These are phyloP conservation scores for Embiotoca jacksoni DNA, from an alignment of 2,113 vertebrate species.

Conservation along the genomic window DNA sequence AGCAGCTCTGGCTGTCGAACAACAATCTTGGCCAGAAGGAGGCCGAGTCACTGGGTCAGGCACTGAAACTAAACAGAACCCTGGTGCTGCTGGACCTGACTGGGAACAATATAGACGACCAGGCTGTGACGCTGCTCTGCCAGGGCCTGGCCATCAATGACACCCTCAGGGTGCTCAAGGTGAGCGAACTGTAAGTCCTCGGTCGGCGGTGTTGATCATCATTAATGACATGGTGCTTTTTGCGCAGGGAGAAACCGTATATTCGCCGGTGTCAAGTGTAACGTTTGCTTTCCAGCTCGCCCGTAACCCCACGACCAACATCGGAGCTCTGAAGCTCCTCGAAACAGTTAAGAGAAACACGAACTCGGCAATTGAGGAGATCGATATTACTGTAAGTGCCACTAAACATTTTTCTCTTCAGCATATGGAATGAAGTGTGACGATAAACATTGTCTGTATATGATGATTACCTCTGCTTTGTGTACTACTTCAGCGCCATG, in stretches of 20 bases:
- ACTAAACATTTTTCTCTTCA: neutral
- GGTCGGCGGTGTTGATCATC: too few relatives aligned
- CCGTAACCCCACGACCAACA: conserved; percentile 78
- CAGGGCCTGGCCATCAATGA: conserved; percentile 83
- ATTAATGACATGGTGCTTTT: too few relatives aligned
- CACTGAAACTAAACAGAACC: conserved; percentile 80
- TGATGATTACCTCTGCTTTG: neutral
- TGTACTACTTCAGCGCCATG: neutral
- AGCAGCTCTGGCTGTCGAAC: conserved; percentile 80
- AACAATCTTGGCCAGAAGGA: conserved; percentile 83
- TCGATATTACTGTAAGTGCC: conserved; percentile 85
- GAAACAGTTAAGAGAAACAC: conserved; percentile 76
- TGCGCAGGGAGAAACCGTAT: too few relatives aligned
- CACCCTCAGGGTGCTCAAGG: conserved; percentile 82
- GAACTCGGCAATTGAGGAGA: conserved; percentile 81
- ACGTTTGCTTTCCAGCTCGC: conserved; percentile 69
- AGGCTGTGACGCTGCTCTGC: conserved; percentile 79
- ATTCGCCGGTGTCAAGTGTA: too few relatives aligned
- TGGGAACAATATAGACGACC: conserved; percentile 77
- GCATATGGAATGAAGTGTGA: too few relatives aligned
- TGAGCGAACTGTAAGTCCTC: conserved; percentile 34
- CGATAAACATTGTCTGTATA: too few relatives aligned
- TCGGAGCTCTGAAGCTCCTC: conserved; percentile 80
- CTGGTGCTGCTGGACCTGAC: conserved; percentile 84
- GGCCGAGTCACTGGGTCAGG: conserved; percentile 80